A percentile compares a stretch with the other conserved stretches of the same genome.
Evolutionary conservation across 2,888 invertebrate species (phyloP).

Genomic region (Oscheius sp.): DNA sequence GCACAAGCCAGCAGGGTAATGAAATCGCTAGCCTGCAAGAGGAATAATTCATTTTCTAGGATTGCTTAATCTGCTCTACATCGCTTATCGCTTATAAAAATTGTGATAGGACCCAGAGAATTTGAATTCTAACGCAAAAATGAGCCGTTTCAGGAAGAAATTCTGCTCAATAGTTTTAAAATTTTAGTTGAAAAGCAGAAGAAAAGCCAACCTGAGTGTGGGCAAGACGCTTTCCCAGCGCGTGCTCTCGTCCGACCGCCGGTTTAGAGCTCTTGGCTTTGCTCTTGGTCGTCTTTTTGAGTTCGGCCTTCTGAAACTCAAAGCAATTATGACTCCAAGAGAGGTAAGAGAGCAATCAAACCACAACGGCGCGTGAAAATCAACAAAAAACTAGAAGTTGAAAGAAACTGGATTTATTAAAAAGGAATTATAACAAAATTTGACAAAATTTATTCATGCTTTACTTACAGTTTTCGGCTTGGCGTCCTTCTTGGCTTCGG

Average conservation of each 20-base stretch:
- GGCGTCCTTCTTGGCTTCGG: not conserved
- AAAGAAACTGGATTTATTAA: too few species aligned
- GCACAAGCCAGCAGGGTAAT: slow-evolving; percentile 52
- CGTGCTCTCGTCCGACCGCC: not conserved
- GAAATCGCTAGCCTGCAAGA: slow-evolving; percentile 38
- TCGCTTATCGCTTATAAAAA: too few species aligned
- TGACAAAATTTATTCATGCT: not conserved
- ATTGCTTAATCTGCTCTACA: too few species aligned
- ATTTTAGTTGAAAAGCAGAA: too few species aligned
- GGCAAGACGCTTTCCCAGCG: slow-evolving; percentile 12
- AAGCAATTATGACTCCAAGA: not conserved
- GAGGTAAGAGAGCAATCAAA: not conserved
- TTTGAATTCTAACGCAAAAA: not conserved
- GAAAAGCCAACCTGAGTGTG: slow-evolving; percentile 18
- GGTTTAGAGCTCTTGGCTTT: not conserved
- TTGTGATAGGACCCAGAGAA: not conserved
- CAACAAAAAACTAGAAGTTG: too few species aligned
- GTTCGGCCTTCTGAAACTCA: not conserved
- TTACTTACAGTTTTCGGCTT: slow-evolving; percentile 2
- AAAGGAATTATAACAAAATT: not conserved
- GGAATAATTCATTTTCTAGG: too few species aligned
- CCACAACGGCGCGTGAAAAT: not conserved
- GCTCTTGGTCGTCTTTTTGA: not conserved
- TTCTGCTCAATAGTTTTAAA: too few species aligned
- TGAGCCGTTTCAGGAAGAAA: not conserved